These are phyloP conservation scores for Rhinoraja longicauda DNA, from an alignment of 2,797 vertebrate species.

Conservation along the genomic window DNA sequence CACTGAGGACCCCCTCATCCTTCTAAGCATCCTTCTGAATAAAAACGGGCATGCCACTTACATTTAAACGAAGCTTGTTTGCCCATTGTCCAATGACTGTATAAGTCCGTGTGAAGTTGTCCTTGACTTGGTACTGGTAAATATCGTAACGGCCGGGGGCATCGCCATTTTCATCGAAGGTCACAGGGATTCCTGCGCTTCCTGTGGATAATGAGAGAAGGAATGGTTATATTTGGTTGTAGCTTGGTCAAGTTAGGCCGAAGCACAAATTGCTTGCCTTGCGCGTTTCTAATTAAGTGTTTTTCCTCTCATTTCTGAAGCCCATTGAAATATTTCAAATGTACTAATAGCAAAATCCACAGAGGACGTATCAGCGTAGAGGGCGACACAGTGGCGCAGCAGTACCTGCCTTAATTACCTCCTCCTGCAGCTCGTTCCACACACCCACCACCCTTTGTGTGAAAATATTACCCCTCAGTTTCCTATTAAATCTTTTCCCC, in stretches of 20 bases:
- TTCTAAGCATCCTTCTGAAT: no score
- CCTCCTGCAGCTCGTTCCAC: no score
- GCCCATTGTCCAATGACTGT: slow-evolving; percentile 88
- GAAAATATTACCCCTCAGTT: no score
- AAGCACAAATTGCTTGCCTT: neutral
- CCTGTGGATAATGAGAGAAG: slow-evolving; percentile 54
- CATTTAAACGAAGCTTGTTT: slow-evolving; percentile 77
- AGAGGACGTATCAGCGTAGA: neutral
- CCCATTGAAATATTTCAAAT: neutral
- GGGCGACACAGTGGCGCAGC: neutral
- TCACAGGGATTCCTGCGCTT: slow-evolving; percentile 83
- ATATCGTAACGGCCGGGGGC: slow-evolving; percentile 89
- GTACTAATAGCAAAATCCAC: neutral
- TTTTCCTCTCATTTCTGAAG: neutral
- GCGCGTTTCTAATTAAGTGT: neutral
- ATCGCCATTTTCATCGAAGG: slow-evolving; percentile 88
- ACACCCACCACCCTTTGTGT: no score
- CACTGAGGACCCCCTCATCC: no score
- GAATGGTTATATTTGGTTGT: neutral
- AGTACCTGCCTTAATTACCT: no score
- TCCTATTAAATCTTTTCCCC: no score
- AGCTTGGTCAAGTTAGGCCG: neutral
- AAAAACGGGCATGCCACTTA: slow-evolving; percentile 50
- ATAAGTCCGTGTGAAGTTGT: slow-evolving; percentile 72
- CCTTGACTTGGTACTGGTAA: slow-evolving; percentile 85